Conservation (phyloP, 2,888 invertebrate species). For the Metopia argyrocephala region DNA sequence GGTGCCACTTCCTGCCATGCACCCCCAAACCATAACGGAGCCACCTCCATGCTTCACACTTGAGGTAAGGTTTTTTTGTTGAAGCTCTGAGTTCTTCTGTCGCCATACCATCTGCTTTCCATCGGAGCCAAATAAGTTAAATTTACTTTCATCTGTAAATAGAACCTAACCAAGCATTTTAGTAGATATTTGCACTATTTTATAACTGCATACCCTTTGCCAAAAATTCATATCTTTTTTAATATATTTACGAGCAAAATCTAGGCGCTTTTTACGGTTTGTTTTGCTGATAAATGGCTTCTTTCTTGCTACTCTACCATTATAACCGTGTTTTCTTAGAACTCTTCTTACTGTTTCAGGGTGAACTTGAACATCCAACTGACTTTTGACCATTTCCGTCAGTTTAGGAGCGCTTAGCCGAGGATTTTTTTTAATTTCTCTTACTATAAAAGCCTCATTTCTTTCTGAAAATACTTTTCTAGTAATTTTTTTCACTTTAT, state of each 20-base stretch:
- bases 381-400: too few species aligned
- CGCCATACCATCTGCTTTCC: too few species aligned
- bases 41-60: background rate
- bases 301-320: background rate
- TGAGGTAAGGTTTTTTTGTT: slow-evolving; percentile 2
- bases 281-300: too few species aligned
- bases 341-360: background rate
- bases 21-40: too few species aligned
- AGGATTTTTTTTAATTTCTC: background rate
- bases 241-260: background rate
- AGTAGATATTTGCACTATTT: background rate
- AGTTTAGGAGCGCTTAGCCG: too few species aligned
- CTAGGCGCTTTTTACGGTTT: background rate
- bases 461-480: too few species aligned
- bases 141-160: too few species aligned
- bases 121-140: too few species aligned
- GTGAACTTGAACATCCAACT: background rate
- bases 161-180: background rate
- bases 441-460: background rate
- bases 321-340: too few species aligned
- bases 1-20: background rate
- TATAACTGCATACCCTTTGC: slow-evolving; percentile 3
- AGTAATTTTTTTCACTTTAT: background rate
- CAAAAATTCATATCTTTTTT: too few species aligned
- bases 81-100: slow-evolving; percentile 9